phyloP scores from a whole-genome alignment of 2,888 invertebrate species.

The Diarsia dahlii region DNA sequence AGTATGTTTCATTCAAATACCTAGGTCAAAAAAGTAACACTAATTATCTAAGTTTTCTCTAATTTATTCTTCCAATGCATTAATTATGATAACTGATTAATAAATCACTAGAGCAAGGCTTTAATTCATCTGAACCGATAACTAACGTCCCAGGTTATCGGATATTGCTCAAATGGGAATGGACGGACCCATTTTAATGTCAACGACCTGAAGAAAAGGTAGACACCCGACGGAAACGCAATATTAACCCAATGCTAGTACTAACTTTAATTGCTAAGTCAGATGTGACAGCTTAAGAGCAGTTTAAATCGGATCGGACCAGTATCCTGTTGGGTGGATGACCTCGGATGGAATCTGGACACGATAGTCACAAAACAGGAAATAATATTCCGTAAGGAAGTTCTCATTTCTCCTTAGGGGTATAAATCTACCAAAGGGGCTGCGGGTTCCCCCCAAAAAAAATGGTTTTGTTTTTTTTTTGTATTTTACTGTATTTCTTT shows the following conservation, averaged over 20 bases:
- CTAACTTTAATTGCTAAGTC: slow-evolving; percentile 39
- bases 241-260: slow-evolving; percentile 32
- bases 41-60: neutral
- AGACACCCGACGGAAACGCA: slow-evolving; percentile 21
- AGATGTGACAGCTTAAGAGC: slow-evolving; percentile 28
- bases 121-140: slow-evolving; percentile 25
- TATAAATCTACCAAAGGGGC: too few relatives aligned
- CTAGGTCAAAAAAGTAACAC: neutral
- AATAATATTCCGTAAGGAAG: slow-evolving; percentile 5
- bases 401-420: neutral
- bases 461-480: too few relatives aligned
- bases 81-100: slow-evolving; percentile 3
- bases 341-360: slow-evolving; percentile 25
- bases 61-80: neutral
- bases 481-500: too few relatives aligned
- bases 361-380: slow-evolving; percentile 4
- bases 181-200: slow-evolving; percentile 58
- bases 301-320: slow-evolving; percentile 14
- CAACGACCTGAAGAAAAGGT: slow-evolving; percentile 57
- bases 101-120: slow-evolving; percentile 26
- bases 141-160: slow-evolving; percentile 26
- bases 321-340: slow-evolving; percentile 25
- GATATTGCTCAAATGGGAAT: slow-evolving; percentile 41
- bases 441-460: too few relatives aligned
- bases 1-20: too few relatives aligned